A percentile compares a stretch with the other conserved stretches of the same genome.
Conservation (phyloP, 2,888 invertebrate species). For the Tenthredo livida region DNA sequence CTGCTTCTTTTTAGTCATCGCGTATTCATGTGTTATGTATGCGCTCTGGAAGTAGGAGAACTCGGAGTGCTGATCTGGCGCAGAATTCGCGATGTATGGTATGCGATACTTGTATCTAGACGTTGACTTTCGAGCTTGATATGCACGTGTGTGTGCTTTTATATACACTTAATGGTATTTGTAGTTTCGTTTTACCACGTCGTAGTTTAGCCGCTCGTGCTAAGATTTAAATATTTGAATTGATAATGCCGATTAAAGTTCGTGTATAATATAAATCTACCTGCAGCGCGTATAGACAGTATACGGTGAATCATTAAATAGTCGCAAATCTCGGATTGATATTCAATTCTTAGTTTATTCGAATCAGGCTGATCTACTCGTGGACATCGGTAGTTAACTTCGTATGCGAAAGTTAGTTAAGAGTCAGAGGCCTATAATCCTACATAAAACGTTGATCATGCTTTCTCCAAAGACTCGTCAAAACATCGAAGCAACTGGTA, state of each 20-base stretch:
- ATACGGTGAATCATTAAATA: neutral
- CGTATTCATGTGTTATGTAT: neutral
- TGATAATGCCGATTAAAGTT: neutral
- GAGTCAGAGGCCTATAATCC: constrained; percentile 10
- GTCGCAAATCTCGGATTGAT: neutral
- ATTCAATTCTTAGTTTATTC: neutral
- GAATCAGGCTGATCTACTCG: neutral
- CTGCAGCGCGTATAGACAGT: no score
- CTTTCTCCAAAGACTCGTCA: neutral
- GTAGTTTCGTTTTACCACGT: constrained; percentile 1
- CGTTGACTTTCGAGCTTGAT: neutral
- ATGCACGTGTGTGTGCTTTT: neutral
- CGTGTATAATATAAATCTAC: neutral
- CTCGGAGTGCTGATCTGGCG: neutral
- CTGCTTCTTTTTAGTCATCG: neutral
- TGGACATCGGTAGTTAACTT: neutral
- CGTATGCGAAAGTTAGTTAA: constrained; percentile 19
- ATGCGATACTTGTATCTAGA: neutral
- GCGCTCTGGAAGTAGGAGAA: neutral
- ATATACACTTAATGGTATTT: neutral
- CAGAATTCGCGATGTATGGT: neutral
- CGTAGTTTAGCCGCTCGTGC: neutral
- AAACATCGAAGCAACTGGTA: neutral
- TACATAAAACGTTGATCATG: constrained; percentile 15
- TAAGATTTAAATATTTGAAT: neutral